Base-by-base conservation (phyloP, 2,888 invertebrate species). In the Acleris cristana region DNA sequence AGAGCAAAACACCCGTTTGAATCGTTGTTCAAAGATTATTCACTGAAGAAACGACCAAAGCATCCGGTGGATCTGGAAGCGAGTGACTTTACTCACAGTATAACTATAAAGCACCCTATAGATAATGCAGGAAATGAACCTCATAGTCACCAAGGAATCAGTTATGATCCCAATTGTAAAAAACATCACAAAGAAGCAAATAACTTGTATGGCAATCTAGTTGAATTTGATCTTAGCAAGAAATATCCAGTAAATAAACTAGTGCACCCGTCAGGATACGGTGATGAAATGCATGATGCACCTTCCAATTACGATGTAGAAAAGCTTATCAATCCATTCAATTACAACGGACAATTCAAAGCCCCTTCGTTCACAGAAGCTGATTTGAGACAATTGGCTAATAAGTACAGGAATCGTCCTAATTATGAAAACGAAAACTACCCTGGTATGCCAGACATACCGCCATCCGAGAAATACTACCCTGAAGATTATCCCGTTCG, bases 71-170 rank as follows among this genome's bases (percentile, higher is more conserved):
- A 90, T 70, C 78, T 83, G 69, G 89, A 90, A 72, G 79, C 89
- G 2, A 90, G 88, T 75, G 91, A 89, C 64, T 91, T 86, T 63
- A 85, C 88, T 2, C 90, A 91, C 64, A 89, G 85, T 71, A 85
- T 90, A 69, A 82, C 85, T 54, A 88, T 90, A 40, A 90, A 88
- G 74, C 89, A 90, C 75, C 89, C 87, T 6, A 81, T 79, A 48
- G 89, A 89, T 69, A 86, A 87, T 58, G 71, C 73, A 53, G 82
- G 83, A 64, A 79, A 79, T 45, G 85, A 85, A 53, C 80, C 88
- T 16, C 83, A 87, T 70, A 86, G 87, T 75, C 89, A 90, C 76
- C 79, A 86, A 61, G 90, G 89, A 34, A 84, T 87, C 69, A 82
- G 78, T 73, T 83, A 81, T 69, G 89, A 91, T 71, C 87, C 88